A percentile compares a stretch with the other conserved stretches of the same genome.
phyloP scores from a whole-genome alignment of 2,113 vertebrate genomes.

The Coryphaenoides rupestris region DNA sequence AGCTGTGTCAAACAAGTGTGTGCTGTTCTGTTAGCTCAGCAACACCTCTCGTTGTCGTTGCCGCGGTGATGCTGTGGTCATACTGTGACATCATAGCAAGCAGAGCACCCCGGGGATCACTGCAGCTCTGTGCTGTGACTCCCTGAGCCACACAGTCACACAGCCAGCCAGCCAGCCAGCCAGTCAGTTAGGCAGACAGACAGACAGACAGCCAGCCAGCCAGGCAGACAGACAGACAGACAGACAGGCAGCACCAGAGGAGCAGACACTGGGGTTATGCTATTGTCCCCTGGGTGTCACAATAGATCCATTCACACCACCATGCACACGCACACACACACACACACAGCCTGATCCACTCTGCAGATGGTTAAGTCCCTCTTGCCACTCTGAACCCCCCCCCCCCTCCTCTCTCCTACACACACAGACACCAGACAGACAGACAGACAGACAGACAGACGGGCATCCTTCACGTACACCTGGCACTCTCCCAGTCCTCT shows the following conservation, averaged over 20 bases:
- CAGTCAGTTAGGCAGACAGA: not conserved
- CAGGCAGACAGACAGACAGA: conserved; percentile 9
- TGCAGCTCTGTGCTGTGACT: not conserved
- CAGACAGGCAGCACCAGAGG: conserved; percentile 42
- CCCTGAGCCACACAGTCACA: not conserved
- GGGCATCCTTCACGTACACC: conserved; percentile 1
- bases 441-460: conserved; percentile 11
- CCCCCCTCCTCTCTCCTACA: conserved; percentile 3
- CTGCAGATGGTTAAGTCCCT: conserved; percentile 60
- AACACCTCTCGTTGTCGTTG: too few species aligned
- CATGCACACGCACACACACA: conserved; percentile 13
- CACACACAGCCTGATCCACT: conserved; percentile 47
- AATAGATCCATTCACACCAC: conserved; percentile 60
- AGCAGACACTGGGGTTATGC: conserved; percentile 57
- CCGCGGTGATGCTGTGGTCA: not conserved
- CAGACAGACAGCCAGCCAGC: conserved; percentile 16
- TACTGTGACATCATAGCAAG: not conserved
- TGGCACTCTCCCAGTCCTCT: too few species aligned
- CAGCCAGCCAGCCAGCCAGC: not conserved
- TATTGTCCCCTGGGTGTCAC: conserved; percentile 63
- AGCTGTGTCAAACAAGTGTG: too few species aligned
- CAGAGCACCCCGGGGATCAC: not conserved
- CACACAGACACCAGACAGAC: conserved; percentile 11
- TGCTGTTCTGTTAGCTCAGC: too few species aligned
- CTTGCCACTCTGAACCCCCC: conserved; percentile 3